These are phyloP conservation scores for Oreochromis niloticus DNA, from an alignment of 2,113 vertebrate species.

Conservation along the genomic window DNA sequence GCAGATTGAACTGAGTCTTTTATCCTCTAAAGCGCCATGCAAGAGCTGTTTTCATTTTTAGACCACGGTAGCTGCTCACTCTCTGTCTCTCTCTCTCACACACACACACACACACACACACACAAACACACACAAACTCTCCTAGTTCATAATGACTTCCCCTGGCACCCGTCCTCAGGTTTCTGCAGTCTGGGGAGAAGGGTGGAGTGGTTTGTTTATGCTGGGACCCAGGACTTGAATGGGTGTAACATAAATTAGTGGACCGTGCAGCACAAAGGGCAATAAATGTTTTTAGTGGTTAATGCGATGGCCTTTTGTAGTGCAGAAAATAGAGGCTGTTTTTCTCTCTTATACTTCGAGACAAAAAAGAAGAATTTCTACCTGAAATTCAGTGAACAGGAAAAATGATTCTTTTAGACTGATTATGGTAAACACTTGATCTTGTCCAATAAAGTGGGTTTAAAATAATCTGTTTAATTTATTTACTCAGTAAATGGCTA, in stretches of 20 bases:
- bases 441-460: neutral
- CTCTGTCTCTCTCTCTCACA: neutral
- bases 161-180: conserved; percentile 35
- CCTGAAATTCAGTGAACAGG: neutral
- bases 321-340: conserved; percentile 8
- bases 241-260: conserved; percentile 48
- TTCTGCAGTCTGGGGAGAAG: conserved; percentile 38
- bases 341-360: neutral
- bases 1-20: conserved; percentile 30
- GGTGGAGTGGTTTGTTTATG: conserved; percentile 51
- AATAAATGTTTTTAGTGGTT: conserved; percentile 50
- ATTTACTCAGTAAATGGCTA: neutral
- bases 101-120: neutral
- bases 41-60: conserved; percentile 41
- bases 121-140: neutral
- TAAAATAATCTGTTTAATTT: neutral
- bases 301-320: conserved; percentile 24
- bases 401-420: neutral
- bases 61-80: conserved; percentile 30
- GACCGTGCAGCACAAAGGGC: conserved; percentile 26
- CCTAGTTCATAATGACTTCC: conserved; percentile 50
- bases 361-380: neutral
- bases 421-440: neutral
- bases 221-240: conserved; percentile 26
- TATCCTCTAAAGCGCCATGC: conserved; percentile 26